Base-by-base conservation (phyloP, 1,140 invertebrate species). In the Macrosteles quadrilineatus region DNA sequence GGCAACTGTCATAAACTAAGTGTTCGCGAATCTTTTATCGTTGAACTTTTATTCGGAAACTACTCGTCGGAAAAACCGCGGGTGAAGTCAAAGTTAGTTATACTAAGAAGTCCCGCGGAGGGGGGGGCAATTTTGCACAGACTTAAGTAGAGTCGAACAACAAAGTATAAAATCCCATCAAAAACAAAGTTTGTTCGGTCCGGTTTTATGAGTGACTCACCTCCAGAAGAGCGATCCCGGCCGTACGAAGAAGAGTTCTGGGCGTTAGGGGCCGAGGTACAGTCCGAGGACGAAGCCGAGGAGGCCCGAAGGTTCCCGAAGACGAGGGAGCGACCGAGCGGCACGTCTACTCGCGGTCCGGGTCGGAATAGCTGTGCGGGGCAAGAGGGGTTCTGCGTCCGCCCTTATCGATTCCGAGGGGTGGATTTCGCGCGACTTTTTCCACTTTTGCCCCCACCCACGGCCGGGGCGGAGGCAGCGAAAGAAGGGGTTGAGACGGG, bases 391-490 rank as follows among this genome's bases (percentile, higher is more conserved):
- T 31, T 36, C 57, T 50, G 69, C 62, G 59, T 62, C 30, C 73
- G 67, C 71, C 71, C 71, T 72, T 72, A 72, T 72, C 50, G 71
- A 72, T 72, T 72, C 67, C 55, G 65, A 72, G 71, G 71, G 71
- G 67, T 69, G 71, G 71, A 72, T 72, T 72, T 68, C 71, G 32
- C 47, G 45, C 45, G 64, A 71, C 31, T 67, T 72, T 72, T 72
- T 69, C 71, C 64, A 64, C 71, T 68, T 55, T 65, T 68, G 64
- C 67, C 67, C 71, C 62, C 71, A 32, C 71, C 67, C 47, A 43
- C 27, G 50, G 71, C 45, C 57, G 71, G 57, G 67, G 59, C 59
- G 63, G 21, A 19, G 25, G 3, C 4, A 36, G 21, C 25, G 50
- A 32, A 62, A 69, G 68, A 69, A 50, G 68, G 53, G 57, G 63